Base-by-base conservation (phyloP, 2,797 vertebrate species). In the Oreonectes daqikongensis region DNA sequence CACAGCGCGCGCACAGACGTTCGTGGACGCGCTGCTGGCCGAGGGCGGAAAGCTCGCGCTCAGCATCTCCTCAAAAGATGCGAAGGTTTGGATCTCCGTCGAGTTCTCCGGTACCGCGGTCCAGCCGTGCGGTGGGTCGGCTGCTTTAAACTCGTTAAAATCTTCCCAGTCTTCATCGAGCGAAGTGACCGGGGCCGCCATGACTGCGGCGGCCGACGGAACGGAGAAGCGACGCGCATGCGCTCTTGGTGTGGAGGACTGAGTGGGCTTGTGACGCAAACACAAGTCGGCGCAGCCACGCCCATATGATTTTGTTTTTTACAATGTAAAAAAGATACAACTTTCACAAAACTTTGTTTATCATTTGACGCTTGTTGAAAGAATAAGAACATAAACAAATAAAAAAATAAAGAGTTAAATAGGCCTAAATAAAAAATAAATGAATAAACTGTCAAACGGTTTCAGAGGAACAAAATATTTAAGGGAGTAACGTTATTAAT, bases 131-230 rank as follows among this genome's bases (percentile, higher is more conserved):
- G 55, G 86, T 82, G 1, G 88, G 82, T 6, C 81, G 81, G 82
- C 82, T 28, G 95, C 88, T 87, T 94, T 94, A 85, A 99, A 98
- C 80, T 97, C 97, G 82, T 97, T 95, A 81, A 98, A 98, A 87
- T 99, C 97, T 82, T 99, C 96, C 97, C 97, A 98, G 86, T 98
- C 97, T 82, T 96, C 96, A 15, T 97, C 95, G 42, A 95, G 93
- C 84, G 94, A 93, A 77, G 95, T 95, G 65, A 96, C 88, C 87
- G 96, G 95, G 81, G 94, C 94, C 89, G 93, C 94, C 94, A 94
- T 94, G 86, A 88, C 93, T 82, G 88, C 87, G 75, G 84, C 42
- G n/a, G 68, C 72, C 81, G 53, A 28, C 42, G 57, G 24, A 2
- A 18, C 55, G 17, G 38, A 20, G 30, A 15, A 15, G 3, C 32